Conservation (phyloP, 2,797 vertebrate genomes). For the Choloepus didactylus region DNA sequence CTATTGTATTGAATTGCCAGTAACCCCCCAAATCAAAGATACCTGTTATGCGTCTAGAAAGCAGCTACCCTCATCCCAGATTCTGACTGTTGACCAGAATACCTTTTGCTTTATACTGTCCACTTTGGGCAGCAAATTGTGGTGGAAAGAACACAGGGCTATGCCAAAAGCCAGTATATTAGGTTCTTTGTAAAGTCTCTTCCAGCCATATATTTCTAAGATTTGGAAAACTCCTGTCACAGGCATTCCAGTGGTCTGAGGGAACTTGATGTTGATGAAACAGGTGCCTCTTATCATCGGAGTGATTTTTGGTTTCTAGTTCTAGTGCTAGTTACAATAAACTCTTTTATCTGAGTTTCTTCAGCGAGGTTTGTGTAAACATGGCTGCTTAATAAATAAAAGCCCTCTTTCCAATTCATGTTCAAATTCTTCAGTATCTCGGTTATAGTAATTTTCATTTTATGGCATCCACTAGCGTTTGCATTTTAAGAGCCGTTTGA, state of each 20-base stretch:
- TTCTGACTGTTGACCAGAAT: not conserved
- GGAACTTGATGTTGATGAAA: not conserved
- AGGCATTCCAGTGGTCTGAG: not conserved
- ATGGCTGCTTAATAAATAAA: not conserved
- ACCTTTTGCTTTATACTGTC: not conserved
- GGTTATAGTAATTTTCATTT: slow-evolving; percentile 44
- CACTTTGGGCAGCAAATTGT: not conserved
- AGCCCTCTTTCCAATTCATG: slow-evolving; percentile 1
- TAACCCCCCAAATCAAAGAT: not conserved
- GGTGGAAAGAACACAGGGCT: not conserved
- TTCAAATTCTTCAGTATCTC: slow-evolving; percentile 17
- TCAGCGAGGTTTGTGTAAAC: slow-evolving; percentile 22
- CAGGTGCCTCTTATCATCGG: not conserved
- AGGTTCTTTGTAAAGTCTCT: not conserved
- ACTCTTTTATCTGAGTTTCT: slow-evolving; percentile 38
- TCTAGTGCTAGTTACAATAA: slow-evolving; percentile 1
- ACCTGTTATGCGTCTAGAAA: not conserved
- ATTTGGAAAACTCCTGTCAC: not conserved
- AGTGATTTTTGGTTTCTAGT: slow-evolving; percentile 19
- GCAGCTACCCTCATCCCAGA: not conserved
- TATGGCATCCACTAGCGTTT: not conserved
- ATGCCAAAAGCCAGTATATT: not conserved
- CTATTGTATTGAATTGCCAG: not conserved
- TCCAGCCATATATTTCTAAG: not conserved
- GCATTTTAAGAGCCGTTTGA: not conserved